Evolutionary conservation across 2,113 vertebrate genomes (phyloP).

Genomic region (Ifrita kowaldi): DNA sequence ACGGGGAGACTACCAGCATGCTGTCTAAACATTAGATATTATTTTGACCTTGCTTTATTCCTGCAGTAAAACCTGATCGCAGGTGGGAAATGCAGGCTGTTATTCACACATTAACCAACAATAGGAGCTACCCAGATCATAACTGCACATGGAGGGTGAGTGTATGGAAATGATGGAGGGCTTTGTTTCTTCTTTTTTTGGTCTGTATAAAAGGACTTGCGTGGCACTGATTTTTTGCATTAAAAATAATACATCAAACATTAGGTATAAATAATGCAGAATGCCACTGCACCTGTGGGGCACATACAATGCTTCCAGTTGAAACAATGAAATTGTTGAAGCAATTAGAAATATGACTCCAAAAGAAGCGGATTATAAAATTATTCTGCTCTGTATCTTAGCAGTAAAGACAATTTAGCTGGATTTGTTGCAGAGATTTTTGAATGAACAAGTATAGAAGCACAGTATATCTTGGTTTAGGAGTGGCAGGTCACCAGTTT

Average conservation of each 20-base stretch:
- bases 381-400: background rate
- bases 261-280: background rate
- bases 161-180: background rate
- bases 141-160: background rate
- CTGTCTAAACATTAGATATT: background rate
- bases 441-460: background rate
- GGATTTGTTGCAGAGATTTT: background rate
- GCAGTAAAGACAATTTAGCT: background rate
- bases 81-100: background rate
- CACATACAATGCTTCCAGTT: background rate
- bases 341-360: background rate
- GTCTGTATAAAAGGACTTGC: background rate
- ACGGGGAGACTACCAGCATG: background rate
- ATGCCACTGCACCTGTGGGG: background rate
- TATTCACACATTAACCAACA: background rate
- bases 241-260: background rate
- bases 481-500: background rate
- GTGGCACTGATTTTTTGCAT: background rate
- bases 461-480: background rate
- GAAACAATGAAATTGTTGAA: background rate
- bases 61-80: background rate
- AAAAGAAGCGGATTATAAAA: background rate
- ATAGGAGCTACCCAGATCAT: background rate
- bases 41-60: constrained; percentile 24
- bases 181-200: background rate